Evolutionary conservation across 2,797 vertebrate species (phyloP).

Genomic region (Scleropages formosus): DNA sequence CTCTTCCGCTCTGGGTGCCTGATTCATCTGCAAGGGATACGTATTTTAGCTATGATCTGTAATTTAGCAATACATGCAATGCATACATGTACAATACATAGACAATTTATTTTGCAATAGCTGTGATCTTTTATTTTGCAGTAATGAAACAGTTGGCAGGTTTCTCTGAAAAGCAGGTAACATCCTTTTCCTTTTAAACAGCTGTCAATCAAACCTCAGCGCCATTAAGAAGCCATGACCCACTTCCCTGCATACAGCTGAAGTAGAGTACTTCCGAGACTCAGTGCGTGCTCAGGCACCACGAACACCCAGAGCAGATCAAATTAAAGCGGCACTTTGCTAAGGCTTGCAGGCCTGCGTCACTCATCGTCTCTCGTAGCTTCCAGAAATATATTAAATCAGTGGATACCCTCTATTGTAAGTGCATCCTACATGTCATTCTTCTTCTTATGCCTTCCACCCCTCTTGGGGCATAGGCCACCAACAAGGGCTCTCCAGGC

Average conservation of each 20-base stretch:
- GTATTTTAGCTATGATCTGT: not conserved
- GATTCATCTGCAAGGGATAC: not conserved
- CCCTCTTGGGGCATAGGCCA: no score
- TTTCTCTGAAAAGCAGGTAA: no score
- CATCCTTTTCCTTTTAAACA: not conserved
- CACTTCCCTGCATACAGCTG: no score
- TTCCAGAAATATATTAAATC: constrained; percentile 1
- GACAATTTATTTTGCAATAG: no score
- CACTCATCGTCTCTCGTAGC: not conserved
- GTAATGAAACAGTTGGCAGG: no score
- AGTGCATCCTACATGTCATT: not conserved
- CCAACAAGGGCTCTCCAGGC: no score
- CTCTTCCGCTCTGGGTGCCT: not conserved
- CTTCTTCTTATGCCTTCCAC: no score
- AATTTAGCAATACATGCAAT: no score
- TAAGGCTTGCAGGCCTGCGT: not conserved
- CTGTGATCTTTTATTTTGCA: no score
- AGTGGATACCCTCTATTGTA: constrained; percentile 9
- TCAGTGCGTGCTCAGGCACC: no score
- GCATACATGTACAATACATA: no score
- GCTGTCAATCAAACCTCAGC: constrained; percentile 12
- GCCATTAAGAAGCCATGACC: not conserved
- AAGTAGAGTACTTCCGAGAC: not conserved
- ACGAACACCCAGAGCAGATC: not conserved
- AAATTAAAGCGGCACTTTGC: not conserved